Conservation (phyloP, 2,113 vertebrate genomes). For the Panthera leo region DNA sequence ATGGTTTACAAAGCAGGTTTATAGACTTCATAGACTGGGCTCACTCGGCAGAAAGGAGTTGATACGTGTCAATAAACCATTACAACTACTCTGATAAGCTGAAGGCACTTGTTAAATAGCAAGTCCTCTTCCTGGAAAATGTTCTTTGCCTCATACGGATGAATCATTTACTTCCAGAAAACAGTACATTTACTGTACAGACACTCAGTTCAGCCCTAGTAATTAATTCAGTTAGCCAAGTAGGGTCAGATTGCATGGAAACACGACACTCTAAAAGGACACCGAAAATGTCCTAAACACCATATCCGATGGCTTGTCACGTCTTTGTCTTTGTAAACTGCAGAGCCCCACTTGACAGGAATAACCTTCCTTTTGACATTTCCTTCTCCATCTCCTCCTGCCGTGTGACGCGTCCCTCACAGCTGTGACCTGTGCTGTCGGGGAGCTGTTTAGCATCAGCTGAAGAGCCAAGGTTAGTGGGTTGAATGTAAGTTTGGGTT, state of each 20-base stretch:
- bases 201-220: constrained; percentile 4
- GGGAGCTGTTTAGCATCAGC: neutral
- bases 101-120: constrained; percentile 22
- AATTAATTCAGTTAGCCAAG: constrained; percentile 42
- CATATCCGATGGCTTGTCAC: neutral
- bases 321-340: neutral
- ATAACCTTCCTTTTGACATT: neutral
- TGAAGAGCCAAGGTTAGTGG: neutral
- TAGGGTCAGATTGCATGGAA: constrained; percentile 38
- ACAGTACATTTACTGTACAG: constrained; percentile 20
- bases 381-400: neutral
- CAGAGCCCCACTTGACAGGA: neutral
- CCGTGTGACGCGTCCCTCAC: neutral
- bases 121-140: constrained; percentile 55
- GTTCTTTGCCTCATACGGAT: constrained; percentile 36
- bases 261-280: neutral
- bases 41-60: neutral
- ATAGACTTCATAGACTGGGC: neutral
- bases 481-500: neutral
- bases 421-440: too few relatives aligned
- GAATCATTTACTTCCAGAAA: constrained; percentile 69
- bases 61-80: constrained; percentile 33
- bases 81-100: constrained; percentile 19
- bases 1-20: constrained; percentile 22
- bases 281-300: neutral